Base-by-base conservation (phyloP, 2,888 invertebrate genomes). In the Spodoptera littoralis region DNA sequence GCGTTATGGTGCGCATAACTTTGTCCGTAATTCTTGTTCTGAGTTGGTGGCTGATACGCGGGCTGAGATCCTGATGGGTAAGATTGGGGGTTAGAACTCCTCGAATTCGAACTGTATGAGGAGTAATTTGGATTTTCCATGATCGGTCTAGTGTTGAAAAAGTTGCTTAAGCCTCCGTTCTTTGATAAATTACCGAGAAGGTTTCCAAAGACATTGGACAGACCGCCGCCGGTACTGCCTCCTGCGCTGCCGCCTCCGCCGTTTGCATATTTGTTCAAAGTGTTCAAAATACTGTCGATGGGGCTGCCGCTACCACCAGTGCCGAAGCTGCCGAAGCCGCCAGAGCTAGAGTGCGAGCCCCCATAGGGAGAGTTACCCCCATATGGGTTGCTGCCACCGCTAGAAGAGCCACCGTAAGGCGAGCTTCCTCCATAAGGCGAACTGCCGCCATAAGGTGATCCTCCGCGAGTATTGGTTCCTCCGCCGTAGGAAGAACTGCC, bases 51-150 rank as follows among this genome's bases (percentile, higher is more conserved):
- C 73, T 89, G 89, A 78, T 87, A 85, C 59, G 77, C 84, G 57
- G 89, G 86, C 79, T 90, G 90, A 74, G 85, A 88, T 79, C 92
- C 92, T 90, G 93, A 91, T 79, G 92, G 88, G 87, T 89, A 91
- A 89, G 83, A 84, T 83, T 89, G 90, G 27, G 86, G 60, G 78
- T 94, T 92, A 90, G 92, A 84, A 85, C 88, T 92, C 84, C 87
- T 89, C 46, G 91, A 87, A 83, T 90, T 91, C 2, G 90, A 87
- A 76, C 86, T 86, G 62, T 91, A 86, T 13, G 93, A 90, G 4
- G 91, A 84, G 76, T 94, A 92, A 78, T 90, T 92, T 18, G 94
- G 95, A 71, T 94, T 95, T 79, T 92, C 91, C 86, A 89, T 86
- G 27, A 95, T 90, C 0, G 95, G 95, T 62, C 95, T 85, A 46